Conservation (phyloP, 2,113 vertebrate genomes). For the Gymnocephalus cernua region DNA sequence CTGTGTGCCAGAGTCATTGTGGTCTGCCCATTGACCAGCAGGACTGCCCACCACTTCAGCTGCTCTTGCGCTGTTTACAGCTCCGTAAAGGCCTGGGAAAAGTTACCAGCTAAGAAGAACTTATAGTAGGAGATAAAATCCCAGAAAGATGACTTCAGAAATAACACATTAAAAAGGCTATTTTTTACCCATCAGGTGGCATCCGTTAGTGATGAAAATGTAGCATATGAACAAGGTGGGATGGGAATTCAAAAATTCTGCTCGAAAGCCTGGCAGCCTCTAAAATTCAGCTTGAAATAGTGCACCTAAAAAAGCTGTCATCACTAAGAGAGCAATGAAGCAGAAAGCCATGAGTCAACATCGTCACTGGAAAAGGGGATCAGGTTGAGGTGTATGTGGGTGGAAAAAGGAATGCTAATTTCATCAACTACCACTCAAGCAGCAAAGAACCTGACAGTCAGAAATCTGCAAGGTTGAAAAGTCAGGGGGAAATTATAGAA, state of each 20-base stretch:
- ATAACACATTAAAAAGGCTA: neutral
- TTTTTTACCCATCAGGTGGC: neutral
- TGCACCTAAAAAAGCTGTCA: slow-evolving; percentile 20
- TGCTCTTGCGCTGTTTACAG: slow-evolving; percentile 63
- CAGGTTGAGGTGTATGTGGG: slow-evolving; percentile 50
- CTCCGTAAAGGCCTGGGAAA: slow-evolving; percentile 70
- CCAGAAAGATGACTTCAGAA: slow-evolving; percentile 33
- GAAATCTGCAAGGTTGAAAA: slow-evolving; percentile 29
- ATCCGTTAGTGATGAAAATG: slow-evolving; percentile 22
- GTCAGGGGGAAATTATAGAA: slow-evolving; percentile 35
- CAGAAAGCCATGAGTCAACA: slow-evolving; percentile 52
- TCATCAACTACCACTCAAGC: slow-evolving; percentile 51
- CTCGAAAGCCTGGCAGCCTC: slow-evolving; percentile 10
- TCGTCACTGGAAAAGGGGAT: slow-evolving; percentile 34
- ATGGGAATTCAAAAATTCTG: neutral
- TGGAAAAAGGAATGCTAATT: slow-evolving; percentile 52
- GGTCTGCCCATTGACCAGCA: slow-evolving; percentile 59
- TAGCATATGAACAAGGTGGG: slow-evolving; percentile 8
- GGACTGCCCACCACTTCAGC: slow-evolving; percentile 73
- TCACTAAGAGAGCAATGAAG: slow-evolving; percentile 13
- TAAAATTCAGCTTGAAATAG: slow-evolving; percentile 16
- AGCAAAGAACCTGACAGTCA: slow-evolving; percentile 51
- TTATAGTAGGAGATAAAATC: slow-evolving; percentile 37
- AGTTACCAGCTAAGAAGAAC: slow-evolving; percentile 41
- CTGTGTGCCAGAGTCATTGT: slow-evolving; percentile 73